A percentile compares a stretch with the other conserved stretches of the same genome.
Conservation (phyloP, 2,113 vertebrate species). For the Scophthalmus maximus region DNA sequence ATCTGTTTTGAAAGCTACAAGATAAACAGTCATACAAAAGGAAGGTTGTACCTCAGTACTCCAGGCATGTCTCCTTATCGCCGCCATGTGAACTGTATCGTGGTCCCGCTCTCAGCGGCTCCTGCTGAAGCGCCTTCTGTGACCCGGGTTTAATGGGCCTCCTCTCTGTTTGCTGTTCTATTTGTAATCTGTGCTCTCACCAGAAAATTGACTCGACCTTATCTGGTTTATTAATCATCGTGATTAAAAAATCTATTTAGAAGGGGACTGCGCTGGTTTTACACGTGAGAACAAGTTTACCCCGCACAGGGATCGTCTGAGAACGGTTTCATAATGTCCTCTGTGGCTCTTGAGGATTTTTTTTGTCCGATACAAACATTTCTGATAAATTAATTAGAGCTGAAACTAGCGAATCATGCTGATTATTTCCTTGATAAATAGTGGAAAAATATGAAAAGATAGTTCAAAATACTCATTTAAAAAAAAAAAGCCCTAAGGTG, state of each 20-base stretch:
- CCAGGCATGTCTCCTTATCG: neutral
- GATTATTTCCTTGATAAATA: neutral
- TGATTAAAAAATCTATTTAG: slow-evolving; percentile 57
- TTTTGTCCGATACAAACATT: too few relatives aligned
- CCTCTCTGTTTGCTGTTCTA: slow-evolving; percentile 17
- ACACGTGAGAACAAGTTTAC: neutral
- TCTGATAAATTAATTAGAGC: neutral
- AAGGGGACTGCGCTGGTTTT: slow-evolving; percentile 23
- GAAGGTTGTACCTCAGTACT: neutral
- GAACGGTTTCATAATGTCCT: neutral
- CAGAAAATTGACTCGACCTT: slow-evolving; percentile 46
- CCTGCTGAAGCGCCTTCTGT: neutral
- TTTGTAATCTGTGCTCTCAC: slow-evolving; percentile 37
- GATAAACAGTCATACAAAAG: slow-evolving; percentile 3
- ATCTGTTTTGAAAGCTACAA: slow-evolving; percentile 2
- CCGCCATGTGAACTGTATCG: neutral
- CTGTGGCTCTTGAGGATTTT: neutral
- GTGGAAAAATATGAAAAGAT: neutral
- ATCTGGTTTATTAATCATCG: slow-evolving; percentile 36
- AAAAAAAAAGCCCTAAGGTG: neutral
- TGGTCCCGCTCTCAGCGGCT: neutral
- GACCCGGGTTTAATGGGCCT: slow-evolving; percentile 36
- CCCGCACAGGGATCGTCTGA: neutral
- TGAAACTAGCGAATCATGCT: neutral
- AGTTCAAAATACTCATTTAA: neutral